Evolutionary conservation across 2,888 invertebrate genomes (phyloP), one percentile per base, ranked within the genome.

Genomic region (Muschampia plurimacula): DNA sequence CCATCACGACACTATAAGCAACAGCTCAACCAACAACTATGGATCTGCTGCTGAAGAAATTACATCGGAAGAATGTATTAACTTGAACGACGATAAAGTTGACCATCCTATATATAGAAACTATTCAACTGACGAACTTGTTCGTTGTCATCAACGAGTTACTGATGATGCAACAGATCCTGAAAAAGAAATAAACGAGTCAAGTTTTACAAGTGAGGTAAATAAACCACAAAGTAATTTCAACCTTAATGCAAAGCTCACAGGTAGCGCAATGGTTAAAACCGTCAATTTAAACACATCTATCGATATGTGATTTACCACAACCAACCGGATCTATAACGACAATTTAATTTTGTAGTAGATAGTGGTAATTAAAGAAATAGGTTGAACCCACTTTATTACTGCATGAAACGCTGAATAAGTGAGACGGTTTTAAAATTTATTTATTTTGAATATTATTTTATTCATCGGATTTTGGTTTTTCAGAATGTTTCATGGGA

Each of bases 321-420:
- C 91, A 90, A 82, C 82, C 77, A 91, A 93, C 93, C 89, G 88
- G 93, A 88, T 89, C 80, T 79, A 63, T 93, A 93, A 93, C 86
- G 89, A 85, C 84, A 85, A 86, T 89, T 91, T 91, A 92, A 93
- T 92, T 83, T 85, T 80, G 80, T 86, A 78, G 79, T 85, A 83
- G 81, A 84, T 86, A 83, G 82, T 80, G 80, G 80, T 81, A 83
- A 91, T 91, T 90, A 88, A 57, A 84, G 83, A 88, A 88, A 82
- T 84, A 84, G 85, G 82, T 82, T 83, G 78, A 79, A 80, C 75
- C 79, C 75, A 83, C 78, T 82, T 85, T 87, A 91, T 87, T 89
- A 74, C 83, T 78, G 74, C 76, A 75, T 74, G 71, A 75, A 77
- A 75, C 76, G 73, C 77, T 77, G 80, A 65, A 76, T 77, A 77